These are phyloP conservation scores for Vulpes vulpes DNA, from an alignment of 2,113 vertebrate genomes.

Conservation along the genomic window DNA sequence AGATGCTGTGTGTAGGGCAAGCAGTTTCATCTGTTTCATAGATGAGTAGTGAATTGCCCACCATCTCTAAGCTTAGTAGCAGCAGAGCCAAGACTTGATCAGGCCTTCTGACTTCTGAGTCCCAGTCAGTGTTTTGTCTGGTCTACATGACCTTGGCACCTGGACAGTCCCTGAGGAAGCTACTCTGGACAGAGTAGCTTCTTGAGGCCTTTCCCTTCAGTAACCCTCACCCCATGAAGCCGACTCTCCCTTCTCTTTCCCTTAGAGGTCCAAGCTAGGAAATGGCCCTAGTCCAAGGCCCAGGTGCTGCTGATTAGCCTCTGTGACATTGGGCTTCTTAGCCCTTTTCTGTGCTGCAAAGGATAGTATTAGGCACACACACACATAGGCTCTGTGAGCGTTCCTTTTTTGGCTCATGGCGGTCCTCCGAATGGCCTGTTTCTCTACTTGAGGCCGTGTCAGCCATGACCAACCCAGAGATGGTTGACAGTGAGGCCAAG, in stretches of 20 bases:
- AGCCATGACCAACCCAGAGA: background rate
- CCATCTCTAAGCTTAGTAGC: background rate
- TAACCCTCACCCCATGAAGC: background rate
- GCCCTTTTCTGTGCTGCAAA: background rate
- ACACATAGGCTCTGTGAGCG: background rate
- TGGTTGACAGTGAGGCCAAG: background rate
- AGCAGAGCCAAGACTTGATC: background rate
- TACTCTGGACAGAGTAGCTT: background rate
- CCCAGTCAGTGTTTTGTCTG: background rate
- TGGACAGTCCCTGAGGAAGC: background rate
- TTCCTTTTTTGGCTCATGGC: background rate
- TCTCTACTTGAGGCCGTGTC: background rate
- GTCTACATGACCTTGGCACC: background rate
- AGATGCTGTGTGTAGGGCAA: background rate
- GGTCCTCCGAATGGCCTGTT: background rate
- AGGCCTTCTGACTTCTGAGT: background rate
- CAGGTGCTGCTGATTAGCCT: background rate
- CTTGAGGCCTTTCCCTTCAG: background rate
- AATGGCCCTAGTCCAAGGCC: background rate
- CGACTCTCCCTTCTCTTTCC: background rate
- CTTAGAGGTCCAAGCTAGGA: background rate
- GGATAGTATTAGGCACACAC: background rate
- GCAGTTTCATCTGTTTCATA: conserved; percentile 48
- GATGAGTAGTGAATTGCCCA: background rate
- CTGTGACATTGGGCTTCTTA: conserved; percentile 40